A percentile compares a stretch with the other conserved stretches of the same genome.
Evolutionary conservation across 2,113 vertebrate genomes (phyloP).

Genomic region (Chionodraco myersi): DNA sequence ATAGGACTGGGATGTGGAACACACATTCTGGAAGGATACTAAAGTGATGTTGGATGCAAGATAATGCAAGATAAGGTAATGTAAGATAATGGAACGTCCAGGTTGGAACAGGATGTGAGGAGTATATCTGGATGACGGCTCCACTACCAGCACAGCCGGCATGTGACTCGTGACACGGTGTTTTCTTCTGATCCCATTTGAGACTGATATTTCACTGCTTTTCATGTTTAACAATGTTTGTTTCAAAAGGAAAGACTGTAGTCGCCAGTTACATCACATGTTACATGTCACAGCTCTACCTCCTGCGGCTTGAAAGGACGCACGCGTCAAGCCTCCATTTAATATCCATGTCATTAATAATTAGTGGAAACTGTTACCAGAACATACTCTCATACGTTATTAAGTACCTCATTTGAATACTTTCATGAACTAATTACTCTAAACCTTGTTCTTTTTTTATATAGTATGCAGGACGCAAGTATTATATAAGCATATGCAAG

Average conservation of each 20-base stretch:
- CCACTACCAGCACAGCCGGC: neutral
- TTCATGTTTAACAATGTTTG: constrained; percentile 4
- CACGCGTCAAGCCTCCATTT: no score
- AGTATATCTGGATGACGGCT: constrained; percentile 2
- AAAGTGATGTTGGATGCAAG: no score
- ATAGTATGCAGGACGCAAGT: no score
- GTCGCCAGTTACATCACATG: neutral
- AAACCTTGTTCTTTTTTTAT: no score
- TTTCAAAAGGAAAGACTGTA: neutral
- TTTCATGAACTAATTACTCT: neutral
- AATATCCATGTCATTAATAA: constrained; percentile 29
- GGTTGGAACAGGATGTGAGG: neutral
- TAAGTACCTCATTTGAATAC: constrained; percentile 32
- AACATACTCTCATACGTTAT: constrained; percentile 53
- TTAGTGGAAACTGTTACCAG: constrained; percentile 43
- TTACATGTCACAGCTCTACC: no score
- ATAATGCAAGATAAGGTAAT: no score
- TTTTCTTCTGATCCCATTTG: neutral
- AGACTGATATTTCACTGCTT: neutral
- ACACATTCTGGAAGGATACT: no score
- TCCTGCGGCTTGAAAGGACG: constrained; percentile 9
- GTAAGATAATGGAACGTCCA: no score
- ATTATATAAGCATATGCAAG: no score
- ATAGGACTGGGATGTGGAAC: no score
- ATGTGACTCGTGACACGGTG: neutral